Evolutionary conservation across 2,113 vertebrate genomes (phyloP), one percentile per base, ranked within the genome.

Genomic region (Tor tambroides): DNA sequence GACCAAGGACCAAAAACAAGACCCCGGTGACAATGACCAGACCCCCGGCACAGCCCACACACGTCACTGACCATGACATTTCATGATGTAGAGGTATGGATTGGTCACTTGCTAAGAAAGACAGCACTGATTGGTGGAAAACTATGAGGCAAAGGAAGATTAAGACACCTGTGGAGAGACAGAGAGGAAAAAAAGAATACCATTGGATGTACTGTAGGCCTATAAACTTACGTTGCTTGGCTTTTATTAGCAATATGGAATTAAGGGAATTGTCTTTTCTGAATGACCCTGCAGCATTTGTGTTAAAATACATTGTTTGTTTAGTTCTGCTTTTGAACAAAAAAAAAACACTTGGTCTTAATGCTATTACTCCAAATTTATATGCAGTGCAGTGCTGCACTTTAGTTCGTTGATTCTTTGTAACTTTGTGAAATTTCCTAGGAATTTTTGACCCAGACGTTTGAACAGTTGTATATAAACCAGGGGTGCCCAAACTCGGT

Each of bases 41-140:
- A 3, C 91, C 89, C 5, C 95, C 94, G 0, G 96, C 96, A 0
- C 93, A 95, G 84, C 95, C 93, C 0, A 95, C 86, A 2, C 96
- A 97, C 12, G 94, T 94, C 89, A 96, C 94, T 0, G 97, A 97
- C 97, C 97, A 97, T 46, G 96, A 96, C 79, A 97, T 95, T 86
- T 96, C 93, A 0, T 96, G 95, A 75, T 94, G 91, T 35, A 97
- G 93, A 0, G 94, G 94, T 23, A 96, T 92, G 0, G 91, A 90
- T 88, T 93, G 91, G 85, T 95, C 94, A 14, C 93, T 95, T 87
- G 90, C 91, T 46, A 97, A 89, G 8, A 97, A 92, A 6, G 93
- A 94, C 21, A 89, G 51, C 6, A 97, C 94, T 0, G 96, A 96
- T 88, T 96, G 96, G 84, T 96, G 96, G 93, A 97, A 97, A 14